A percentile compares a stretch with the other conserved stretches of the same genome.
Conservation (phyloP, 2,797 vertebrate species). For the Xenops minutus region DNA sequence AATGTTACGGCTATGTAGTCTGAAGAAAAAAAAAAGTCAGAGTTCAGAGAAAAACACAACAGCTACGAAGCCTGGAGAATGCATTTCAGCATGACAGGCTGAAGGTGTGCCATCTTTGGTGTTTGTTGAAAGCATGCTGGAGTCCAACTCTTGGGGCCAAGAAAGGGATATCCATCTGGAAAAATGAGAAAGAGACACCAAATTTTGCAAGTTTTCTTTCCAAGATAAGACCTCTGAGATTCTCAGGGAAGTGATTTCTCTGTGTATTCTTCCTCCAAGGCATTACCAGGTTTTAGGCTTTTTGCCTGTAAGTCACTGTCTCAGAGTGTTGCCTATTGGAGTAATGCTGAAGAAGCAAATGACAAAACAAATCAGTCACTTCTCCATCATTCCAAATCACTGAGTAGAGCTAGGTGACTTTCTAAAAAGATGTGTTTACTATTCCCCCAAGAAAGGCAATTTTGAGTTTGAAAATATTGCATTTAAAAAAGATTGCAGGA, state of each 20-base stretch:
- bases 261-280: neutral
- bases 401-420: neutral
- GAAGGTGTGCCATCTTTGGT: neutral
- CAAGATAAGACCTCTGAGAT: neutral
- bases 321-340: neutral
- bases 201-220: neutral
- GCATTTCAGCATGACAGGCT: neutral
- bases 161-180: neutral
- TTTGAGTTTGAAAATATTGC: neutral
- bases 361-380: neutral
- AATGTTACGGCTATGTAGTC: neutral
- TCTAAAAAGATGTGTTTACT: neutral
- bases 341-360: neutral
- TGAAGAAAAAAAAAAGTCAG: neutral
- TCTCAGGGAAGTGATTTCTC: neutral
- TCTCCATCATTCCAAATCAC: neutral
- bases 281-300: neutral
- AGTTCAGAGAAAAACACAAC: neutral
- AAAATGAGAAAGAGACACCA: neutral
- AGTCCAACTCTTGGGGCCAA: neutral
- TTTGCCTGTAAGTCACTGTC: neutral
- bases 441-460: neutral
- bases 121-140: neutral
- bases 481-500: neutral
- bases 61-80: neutral